Percentiles rank a stretch among this genome's conserved stretches.
phyloP scores from a whole-genome alignment of 64 coral and sea anemone species.

The Montipora cactus region DNA sequence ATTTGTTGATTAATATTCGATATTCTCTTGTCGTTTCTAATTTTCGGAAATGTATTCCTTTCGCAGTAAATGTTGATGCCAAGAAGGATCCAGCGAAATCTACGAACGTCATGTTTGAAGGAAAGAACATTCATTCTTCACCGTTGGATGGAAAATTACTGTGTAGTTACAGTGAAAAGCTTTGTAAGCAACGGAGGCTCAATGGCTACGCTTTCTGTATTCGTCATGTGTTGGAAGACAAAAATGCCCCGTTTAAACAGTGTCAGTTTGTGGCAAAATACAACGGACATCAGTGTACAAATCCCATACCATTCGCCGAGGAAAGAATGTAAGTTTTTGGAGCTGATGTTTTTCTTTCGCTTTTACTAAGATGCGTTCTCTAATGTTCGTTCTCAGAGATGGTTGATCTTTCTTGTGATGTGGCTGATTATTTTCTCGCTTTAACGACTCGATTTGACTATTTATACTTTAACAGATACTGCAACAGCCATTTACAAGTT shows the following conservation, averaged over 20 bases:
- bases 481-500: slow-evolving; percentile 99
- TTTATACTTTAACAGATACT: slow-evolving; percentile 80
- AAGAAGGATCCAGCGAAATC: slow-evolving; percentile 79
- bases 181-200: slow-evolving; percentile 98
- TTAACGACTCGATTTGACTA: background rate
- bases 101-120: slow-evolving; percentile 92
- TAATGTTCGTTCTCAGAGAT: background rate
- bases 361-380: slow-evolving; percentile 24
- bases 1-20: slow-evolving; percentile 85
- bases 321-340: slow-evolving; percentile 98
- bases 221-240: slow-evolving; percentile 99
- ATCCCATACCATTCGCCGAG: slow-evolving; percentile 95
- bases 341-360: slow-evolving; percentile 11
- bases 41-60: slow-evolving; percentile 84
- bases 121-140: slow-evolving; percentile 99
- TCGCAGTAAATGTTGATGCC: slow-evolving; percentile 87
- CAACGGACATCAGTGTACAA: slow-evolving; percentile 99
- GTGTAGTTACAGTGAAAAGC: slow-evolving; percentile 99
- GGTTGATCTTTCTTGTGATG: background rate
- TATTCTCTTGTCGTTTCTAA: slow-evolving; percentile 85
- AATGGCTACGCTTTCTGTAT: slow-evolving; percentile 99
- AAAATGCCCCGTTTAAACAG: slow-evolving; percentile 99
- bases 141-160: slow-evolving; percentile 98
- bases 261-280: slow-evolving; percentile 99
- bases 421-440: background rate